Conservation (phyloP, 2,113 vertebrate species). For the Ciconia stormi region DNA sequence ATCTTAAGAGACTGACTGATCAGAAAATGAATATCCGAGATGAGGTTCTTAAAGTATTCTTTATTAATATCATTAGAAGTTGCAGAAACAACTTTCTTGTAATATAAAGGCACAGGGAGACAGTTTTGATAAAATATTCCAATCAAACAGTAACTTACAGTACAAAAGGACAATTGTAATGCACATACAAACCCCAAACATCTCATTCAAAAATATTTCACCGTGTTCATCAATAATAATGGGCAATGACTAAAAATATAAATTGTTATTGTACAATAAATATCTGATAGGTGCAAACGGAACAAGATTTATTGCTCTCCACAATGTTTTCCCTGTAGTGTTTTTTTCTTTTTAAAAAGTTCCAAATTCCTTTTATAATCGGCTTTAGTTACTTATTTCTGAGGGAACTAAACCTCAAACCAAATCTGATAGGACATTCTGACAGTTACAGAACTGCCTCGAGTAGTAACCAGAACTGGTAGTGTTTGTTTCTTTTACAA, state of each 20-base stretch:
- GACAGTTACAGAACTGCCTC: slow-evolving; percentile 53
- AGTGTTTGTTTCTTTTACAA: slow-evolving; percentile 54
- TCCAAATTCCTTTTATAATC: slow-evolving; percentile 65
- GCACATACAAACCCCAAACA: slow-evolving; percentile 89
- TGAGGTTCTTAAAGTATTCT: slow-evolving; percentile 81
- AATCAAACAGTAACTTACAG: slow-evolving; percentile 90
- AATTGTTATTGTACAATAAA: slow-evolving; percentile 81
- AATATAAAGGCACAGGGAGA: slow-evolving; percentile 99
- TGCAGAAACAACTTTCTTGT: slow-evolving; percentile 96
- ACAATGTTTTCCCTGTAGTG: slow-evolving; percentile 79
- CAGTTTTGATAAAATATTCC: slow-evolving; percentile 92
- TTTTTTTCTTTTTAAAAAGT: neutral
- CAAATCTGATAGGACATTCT: slow-evolving; percentile 49
- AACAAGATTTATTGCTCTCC: slow-evolving; percentile 91
- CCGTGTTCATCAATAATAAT: slow-evolving; percentile 71
- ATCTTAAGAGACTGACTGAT: neutral
- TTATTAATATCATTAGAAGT: slow-evolving; percentile 98
- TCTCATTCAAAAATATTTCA: slow-evolving; percentile 84
- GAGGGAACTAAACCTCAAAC: slow-evolving; percentile 55
- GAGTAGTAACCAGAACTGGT: slow-evolving; percentile 45
- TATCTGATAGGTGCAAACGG: slow-evolving; percentile 79
- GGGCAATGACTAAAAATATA: slow-evolving; percentile 80
- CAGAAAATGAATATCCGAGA: slow-evolving; percentile 4
- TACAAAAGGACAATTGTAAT: slow-evolving; percentile 95
- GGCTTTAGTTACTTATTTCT: slow-evolving; percentile 49